phyloP scores from a whole-genome alignment of 2,113 vertebrate species.

The Oncorhynchus clarkii region DNA sequence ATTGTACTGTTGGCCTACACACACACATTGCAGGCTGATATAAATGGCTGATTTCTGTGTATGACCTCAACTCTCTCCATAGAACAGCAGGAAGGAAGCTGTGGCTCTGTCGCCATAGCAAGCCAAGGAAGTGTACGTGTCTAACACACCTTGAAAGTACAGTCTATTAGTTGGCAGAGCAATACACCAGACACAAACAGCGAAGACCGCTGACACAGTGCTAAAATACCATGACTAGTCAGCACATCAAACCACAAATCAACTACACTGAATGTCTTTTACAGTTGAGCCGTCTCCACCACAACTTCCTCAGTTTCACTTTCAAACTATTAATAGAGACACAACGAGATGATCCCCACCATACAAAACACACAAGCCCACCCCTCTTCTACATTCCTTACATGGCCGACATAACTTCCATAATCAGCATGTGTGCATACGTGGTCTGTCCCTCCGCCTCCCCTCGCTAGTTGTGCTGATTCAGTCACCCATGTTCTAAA shows the following conservation, averaged over 20 bases:
- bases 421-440: neutral
- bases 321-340: neutral
- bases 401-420: constrained; percentile 54
- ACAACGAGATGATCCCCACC: too few species aligned
- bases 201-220: neutral
- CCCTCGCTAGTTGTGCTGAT: neutral
- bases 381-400: constrained; percentile 49
- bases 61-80: constrained; percentile 16
- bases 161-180: neutral
- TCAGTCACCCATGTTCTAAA: neutral
- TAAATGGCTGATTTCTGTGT: neutral
- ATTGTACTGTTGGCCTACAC: neutral
- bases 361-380: neutral
- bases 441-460: too few species aligned
- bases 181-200: neutral
- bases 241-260: neutral
- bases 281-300: neutral
- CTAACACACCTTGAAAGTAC: neutral
- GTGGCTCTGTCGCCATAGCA: neutral
- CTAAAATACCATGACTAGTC: neutral
- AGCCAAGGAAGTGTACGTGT: neutral
- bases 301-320: neutral
- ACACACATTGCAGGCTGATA: neutral
- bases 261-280: neutral
- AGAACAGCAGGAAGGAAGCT: constrained; percentile 9